These are phyloP conservation scores for Meandrusa payeni DNA, from an alignment of 2,888 invertebrate genomes.

Conservation along the genomic window DNA sequence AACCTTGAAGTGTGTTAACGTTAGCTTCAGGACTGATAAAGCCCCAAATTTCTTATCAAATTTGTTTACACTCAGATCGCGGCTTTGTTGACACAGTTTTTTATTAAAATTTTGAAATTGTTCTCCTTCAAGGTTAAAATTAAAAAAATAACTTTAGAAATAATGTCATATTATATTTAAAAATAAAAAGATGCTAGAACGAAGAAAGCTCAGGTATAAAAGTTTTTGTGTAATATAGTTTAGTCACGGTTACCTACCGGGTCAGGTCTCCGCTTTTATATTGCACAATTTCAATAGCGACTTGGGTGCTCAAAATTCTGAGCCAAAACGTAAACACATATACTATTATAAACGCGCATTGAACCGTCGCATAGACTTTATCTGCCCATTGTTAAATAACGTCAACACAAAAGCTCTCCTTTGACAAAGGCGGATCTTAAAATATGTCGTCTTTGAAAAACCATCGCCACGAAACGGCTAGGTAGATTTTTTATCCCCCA, in stretches of 20 bases:
- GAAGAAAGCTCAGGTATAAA: constrained; percentile 43
- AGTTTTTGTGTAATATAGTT: constrained; percentile 43
- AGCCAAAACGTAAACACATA: constrained; percentile 72
- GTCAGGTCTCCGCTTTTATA: constrained; percentile 62
- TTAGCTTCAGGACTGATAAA: constrained; percentile 51
- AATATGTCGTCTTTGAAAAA: constrained; percentile 60
- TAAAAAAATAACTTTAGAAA: not conserved
- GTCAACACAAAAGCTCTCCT: constrained; percentile 60
- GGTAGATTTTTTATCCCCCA: constrained; percentile 50
- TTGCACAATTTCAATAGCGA: constrained; percentile 68
- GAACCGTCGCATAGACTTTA: constrained; percentile 69
- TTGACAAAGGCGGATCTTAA: constrained; percentile 63
- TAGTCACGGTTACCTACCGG: constrained; percentile 68
- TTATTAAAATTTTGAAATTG: constrained; percentile 24
- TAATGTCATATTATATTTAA: not conserved
- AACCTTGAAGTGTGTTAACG: constrained; percentile 45
- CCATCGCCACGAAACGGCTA: constrained; percentile 33
- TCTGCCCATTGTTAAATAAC: constrained; percentile 68
- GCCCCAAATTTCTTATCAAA: constrained; percentile 50
- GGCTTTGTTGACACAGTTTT: constrained; percentile 39
- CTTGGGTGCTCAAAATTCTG: constrained; percentile 53
- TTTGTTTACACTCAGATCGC: constrained; percentile 56
- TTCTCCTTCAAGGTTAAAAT: constrained; percentile 12
- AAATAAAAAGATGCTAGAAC: not conserved
- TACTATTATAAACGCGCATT: constrained; percentile 67